Evolutionary conservation across 2,113 vertebrate species (phyloP).

Genomic region (Xyrauchen texanus): DNA sequence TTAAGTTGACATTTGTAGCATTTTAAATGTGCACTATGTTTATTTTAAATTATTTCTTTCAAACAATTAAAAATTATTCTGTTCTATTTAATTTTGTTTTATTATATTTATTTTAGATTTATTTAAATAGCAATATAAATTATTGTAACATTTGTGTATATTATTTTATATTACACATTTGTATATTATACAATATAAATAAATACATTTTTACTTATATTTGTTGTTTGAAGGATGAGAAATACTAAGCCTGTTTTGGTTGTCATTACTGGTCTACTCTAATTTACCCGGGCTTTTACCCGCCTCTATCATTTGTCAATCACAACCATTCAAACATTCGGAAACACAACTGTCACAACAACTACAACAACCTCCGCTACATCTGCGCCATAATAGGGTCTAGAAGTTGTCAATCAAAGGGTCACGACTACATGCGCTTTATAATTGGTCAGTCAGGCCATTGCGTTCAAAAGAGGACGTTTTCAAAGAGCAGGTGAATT

Average conservation of each 20-base stretch:
- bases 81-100: too few relatives aligned
- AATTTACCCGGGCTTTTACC: slow-evolving; percentile 34
- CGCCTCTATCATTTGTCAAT: slow-evolving; percentile 22
- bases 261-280: neutral
- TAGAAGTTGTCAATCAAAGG: slow-evolving; percentile 35
- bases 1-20: too few relatives aligned
- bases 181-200: too few relatives aligned
- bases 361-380: neutral
- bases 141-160: too few relatives aligned
- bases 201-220: too few relatives aligned
- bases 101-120: too few relatives aligned
- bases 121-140: too few relatives aligned
- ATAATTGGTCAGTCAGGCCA: slow-evolving; percentile 53
- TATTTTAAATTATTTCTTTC: too few relatives aligned
- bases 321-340: neutral
- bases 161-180: too few relatives aligned
- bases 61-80: too few relatives aligned
- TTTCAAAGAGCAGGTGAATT: slow-evolving; percentile 3
- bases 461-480: slow-evolving; percentile 13
- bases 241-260: neutral
- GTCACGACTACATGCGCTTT: neutral
- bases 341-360: neutral
- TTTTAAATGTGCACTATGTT: too few relatives aligned
- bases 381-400: slow-evolving; percentile 50
- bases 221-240: neutral